Base-by-base conservation (phyloP, 2,797 vertebrate species). In the Semotilus atromaculatus region DNA sequence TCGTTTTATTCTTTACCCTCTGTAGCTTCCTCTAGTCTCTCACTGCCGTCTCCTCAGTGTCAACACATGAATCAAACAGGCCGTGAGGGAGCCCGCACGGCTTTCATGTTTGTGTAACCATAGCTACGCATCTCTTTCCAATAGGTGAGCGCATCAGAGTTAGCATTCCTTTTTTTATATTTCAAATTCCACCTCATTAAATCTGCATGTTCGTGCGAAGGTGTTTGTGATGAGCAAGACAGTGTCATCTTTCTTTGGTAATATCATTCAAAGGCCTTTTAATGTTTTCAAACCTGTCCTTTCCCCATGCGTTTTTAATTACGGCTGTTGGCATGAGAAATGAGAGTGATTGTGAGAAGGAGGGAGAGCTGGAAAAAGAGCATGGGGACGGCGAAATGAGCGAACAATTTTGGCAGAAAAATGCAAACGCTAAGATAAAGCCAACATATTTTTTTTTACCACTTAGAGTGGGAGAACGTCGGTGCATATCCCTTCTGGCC, bases 21-120 rank as follows among this genome's bases (percentile, higher is more conserved):
- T 88, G 89, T 88, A 86, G 38, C 82, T 82, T 88, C 85, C 80
- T 74, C 75, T 68, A 66, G 75, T 26, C 71, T 72, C 21, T 68
- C 23, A 80, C 71, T 36, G 84, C 55, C 31, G 55, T 85, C 70
- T 66, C 23, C 23, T n/a, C 23, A 91, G 89, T 91, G 90, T 90
- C 92, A 89, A 85, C 80, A 71, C 88, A 91, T 90, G 88, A 93
- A 93, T 93, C 88, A 90, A 89, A 92, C 90, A 86, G 90, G 89
- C 86, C 89, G 91, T 90, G 92, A 94, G 93, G 90, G 91, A 86
- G 90, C 88, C 86, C 74, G 84, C 83, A 60, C 85, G 87, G 92
- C 95, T 95, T 95, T 94, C 93, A 95, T 94, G 93, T 95, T 93
- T 93, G 92, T 55, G 94, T 94, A 92, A 93, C 94, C 94, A 95